Percentiles rank a stretch among this genome's conserved stretches.
phyloP scores from a whole-genome alignment of 1,140 invertebrate genomes.

The Gerris buenoi region DNA sequence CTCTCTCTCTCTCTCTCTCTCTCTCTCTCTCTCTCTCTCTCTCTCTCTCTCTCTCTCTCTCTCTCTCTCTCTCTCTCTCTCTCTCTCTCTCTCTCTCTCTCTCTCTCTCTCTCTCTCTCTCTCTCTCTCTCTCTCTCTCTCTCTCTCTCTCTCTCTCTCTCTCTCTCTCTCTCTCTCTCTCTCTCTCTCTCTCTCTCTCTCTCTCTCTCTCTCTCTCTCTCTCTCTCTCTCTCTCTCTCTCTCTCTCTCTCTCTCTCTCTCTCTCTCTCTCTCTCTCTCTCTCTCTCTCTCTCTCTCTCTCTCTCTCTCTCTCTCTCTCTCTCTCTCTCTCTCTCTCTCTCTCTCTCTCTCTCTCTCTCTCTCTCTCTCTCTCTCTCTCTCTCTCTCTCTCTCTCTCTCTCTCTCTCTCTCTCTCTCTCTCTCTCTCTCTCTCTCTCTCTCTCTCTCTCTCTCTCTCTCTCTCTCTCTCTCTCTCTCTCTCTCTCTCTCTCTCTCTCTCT shows the following conservation, averaged over 20 bases:
- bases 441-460: not conserved
- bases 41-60: slow-evolving; percentile 8
- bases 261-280: slow-evolving; percentile 7
- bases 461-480: slow-evolving; percentile 11
- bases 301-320: slow-evolving; percentile 8
- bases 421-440: not conserved
- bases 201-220: slow-evolving; percentile 9
- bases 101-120: slow-evolving; percentile 10
- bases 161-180: slow-evolving; percentile 12
- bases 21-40: slow-evolving; percentile 8
- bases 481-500: not conserved
- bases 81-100: slow-evolving; percentile 10
- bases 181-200: slow-evolving; percentile 12
- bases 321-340: not conserved
- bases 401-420: not conserved
- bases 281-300: slow-evolving; percentile 9
- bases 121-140: slow-evolving; percentile 10
- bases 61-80: slow-evolving; percentile 10
- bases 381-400: not conserved
- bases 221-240: slow-evolving; percentile 2
- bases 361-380: not conserved
- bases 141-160: slow-evolving; percentile 11
- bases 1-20: slow-evolving; percentile 7
- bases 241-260: slow-evolving; percentile 9
- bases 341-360: too few relatives aligned